These are phyloP conservation scores for Drosophila lacteicornis DNA, from an alignment of 1,140 invertebrate genomes.

Conservation along the genomic window DNA sequence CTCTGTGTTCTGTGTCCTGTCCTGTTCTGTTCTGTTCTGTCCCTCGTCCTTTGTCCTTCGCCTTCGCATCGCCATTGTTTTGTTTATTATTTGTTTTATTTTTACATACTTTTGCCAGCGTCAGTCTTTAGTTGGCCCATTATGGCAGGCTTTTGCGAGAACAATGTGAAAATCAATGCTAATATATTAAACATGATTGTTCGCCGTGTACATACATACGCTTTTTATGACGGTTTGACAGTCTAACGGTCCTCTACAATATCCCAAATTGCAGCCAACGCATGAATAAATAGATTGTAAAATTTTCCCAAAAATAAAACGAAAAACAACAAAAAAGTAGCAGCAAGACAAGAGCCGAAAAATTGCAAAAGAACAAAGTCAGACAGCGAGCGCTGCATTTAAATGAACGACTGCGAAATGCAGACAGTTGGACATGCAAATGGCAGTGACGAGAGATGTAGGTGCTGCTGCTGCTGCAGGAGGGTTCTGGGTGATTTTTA, in stretches of 20 bases:
- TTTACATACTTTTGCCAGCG: constrained; percentile 69
- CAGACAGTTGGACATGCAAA: constrained; percentile 78
- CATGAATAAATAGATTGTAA: constrained; percentile 72
- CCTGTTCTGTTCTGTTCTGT: constrained; percentile 2
- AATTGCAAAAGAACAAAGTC: constrained; percentile 53
- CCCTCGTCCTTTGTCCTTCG: constrained; percentile 29
- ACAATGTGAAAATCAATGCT: constrained; percentile 55
- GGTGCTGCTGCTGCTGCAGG: constrained; percentile 13
- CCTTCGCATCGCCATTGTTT: constrained; percentile 64
- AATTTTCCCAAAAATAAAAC: constrained; percentile 17
- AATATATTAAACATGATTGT: constrained; percentile 53
- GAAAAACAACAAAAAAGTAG: neutral
- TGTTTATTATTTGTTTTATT: constrained; percentile 83
- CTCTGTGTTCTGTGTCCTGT: neutral
- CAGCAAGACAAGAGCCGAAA: constrained; percentile 45
- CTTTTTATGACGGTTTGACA: constrained; percentile 35
- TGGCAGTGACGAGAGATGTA: constrained; percentile 65
- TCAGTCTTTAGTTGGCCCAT: constrained; percentile 74
- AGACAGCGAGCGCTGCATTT: constrained; percentile 63
- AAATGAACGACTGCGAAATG: constrained; percentile 70
- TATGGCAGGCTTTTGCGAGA: constrained; percentile 34
- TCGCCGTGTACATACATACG: constrained; percentile 1
- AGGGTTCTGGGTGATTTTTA: constrained; percentile 4
- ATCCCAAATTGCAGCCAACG: constrained; percentile 64
- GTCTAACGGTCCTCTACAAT: constrained; percentile 31